Conservation (phyloP, 2,113 vertebrate species). For the Coptodon rendalli region DNA sequence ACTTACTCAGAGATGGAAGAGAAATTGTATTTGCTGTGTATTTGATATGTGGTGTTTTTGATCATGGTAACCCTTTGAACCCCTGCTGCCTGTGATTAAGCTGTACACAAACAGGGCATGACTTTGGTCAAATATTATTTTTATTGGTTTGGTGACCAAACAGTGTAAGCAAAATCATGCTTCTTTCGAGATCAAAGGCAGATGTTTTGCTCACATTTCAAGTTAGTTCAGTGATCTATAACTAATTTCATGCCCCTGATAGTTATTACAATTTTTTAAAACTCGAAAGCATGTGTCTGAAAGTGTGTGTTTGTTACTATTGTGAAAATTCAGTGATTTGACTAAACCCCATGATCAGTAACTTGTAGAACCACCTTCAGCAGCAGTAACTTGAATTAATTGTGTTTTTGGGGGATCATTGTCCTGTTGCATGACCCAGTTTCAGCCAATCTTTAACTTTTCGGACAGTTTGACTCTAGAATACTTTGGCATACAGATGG, state of each 20-base stretch:
- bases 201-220: background rate
- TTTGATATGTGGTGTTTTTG: background rate
- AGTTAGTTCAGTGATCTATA: background rate
- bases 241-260: background rate
- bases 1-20: background rate
- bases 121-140: background rate
- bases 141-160: background rate
- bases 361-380: background rate
- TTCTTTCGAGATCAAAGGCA: constrained; percentile 2
- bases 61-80: background rate
- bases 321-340: background rate
- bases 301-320: background rate
- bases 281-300: background rate
- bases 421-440: background rate
- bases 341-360: background rate
- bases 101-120: background rate
- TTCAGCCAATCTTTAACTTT: background rate
- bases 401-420: background rate
- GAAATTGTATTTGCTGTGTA: background rate
- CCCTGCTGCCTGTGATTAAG: background rate
- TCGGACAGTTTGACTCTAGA: background rate
- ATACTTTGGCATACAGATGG: background rate
- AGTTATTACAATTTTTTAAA: background rate
- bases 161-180: background rate
- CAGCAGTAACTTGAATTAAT: background rate